Evolutionary conservation across 2,113 vertebrate species (phyloP).

Genomic region (Sisor rabdophorus): DNA sequence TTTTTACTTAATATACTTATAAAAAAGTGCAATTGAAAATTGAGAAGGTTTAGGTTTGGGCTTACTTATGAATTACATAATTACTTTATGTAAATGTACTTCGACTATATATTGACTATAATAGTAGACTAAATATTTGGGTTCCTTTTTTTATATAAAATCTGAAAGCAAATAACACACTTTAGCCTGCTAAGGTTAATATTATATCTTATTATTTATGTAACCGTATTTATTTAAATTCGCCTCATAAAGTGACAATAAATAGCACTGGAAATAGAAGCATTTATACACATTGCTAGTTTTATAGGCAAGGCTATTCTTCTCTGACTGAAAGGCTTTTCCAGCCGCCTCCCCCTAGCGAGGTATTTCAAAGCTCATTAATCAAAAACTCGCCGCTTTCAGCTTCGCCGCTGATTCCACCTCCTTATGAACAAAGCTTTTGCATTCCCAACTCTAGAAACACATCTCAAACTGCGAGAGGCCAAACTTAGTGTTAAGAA

Average conservation of each 20-base stretch:
- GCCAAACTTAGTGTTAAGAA: slow-evolving; percentile 60
- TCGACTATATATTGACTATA: too few relatives aligned
- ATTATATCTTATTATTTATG: slow-evolving; percentile 10
- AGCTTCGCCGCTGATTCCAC: slow-evolving; percentile 77
- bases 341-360: slow-evolving; percentile 78
- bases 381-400: slow-evolving; percentile 85
- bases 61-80: not conserved
- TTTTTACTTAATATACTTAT: too few relatives aligned
- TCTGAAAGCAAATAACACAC: not conserved
- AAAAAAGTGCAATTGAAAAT: not conserved
- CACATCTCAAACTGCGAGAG: slow-evolving; percentile 71
- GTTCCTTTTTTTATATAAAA: too few relatives aligned
- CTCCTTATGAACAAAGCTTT: slow-evolving; percentile 79
- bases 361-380: slow-evolving; percentile 88
- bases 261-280: slow-evolving; percentile 24
- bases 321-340: slow-evolving; percentile 64
- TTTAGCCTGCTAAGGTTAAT: not conserved
- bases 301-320: slow-evolving; percentile 51
- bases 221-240: slow-evolving; percentile 18
- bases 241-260: slow-evolving; percentile 30
- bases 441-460: slow-evolving; percentile 76
- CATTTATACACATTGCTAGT: slow-evolving; percentile 34
- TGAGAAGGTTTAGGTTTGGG: not conserved
- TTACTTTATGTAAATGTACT: too few relatives aligned
- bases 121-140: too few relatives aligned